Conservation (phyloP, 1,140 invertebrate genomes). For the Sycophila sp. region DNA sequence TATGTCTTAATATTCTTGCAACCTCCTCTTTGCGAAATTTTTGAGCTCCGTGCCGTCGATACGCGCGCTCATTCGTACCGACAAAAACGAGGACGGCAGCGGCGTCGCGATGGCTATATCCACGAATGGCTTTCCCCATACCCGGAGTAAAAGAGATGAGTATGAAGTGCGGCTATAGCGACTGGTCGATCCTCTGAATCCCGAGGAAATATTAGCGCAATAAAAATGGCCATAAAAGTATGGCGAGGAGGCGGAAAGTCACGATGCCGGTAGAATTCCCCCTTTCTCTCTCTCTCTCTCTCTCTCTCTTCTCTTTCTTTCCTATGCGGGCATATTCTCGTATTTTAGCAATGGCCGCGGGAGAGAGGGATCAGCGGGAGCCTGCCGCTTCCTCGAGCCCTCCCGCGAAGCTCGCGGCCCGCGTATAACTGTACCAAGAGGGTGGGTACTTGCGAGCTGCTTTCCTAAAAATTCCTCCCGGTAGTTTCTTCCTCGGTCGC, state of each 20-base stretch:
- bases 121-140: not conserved
- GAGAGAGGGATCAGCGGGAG: constrained; percentile 21
- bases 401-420: no score
- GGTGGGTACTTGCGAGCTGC: not conserved
- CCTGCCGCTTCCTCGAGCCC: no score
- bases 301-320: not conserved
- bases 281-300: not conserved
- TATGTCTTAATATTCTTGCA: not conserved
- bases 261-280: not conserved
- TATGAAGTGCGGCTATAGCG: not conserved
- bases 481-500: not conserved
- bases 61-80: not conserved
- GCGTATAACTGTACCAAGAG: not conserved
- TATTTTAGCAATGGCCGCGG: constrained; percentile 16
- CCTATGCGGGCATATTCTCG: constrained; percentile 20
- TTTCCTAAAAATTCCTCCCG: constrained; percentile 1
- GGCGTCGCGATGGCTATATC: not conserved
- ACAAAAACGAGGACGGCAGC: not conserved
- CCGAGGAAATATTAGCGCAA: constrained; percentile 29
- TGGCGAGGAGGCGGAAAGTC: not conserved
- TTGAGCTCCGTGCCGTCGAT: not conserved
- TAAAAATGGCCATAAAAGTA: constrained; percentile 32
- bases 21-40: not conserved
- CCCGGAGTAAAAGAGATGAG: not conserved
- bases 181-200: not conserved